Evolutionary conservation across 2,113 vertebrate species (phyloP).

Genomic region (Pimephales promelas): DNA sequence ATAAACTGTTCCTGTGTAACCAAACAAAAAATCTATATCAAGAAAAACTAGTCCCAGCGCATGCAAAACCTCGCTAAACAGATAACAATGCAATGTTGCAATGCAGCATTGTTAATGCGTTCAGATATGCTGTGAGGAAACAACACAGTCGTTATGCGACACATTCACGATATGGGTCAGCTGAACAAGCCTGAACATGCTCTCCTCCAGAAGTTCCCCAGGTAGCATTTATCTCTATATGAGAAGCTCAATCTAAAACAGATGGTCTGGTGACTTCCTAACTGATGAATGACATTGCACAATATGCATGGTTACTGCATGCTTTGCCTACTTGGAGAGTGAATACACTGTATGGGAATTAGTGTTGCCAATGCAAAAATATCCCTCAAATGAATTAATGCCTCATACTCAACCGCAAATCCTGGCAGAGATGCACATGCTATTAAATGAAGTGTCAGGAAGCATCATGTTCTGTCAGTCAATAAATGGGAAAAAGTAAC

Average conservation of each 20-base stretch:
- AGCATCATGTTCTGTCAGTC: too few relatives aligned
- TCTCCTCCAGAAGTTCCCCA: slow-evolving; percentile 5
- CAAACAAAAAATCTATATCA: neutral
- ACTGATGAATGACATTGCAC: neutral
- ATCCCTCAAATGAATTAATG: neutral
- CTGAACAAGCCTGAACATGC: slow-evolving; percentile 25
- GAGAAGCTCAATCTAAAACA: slow-evolving; percentile 40
- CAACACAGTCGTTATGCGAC: neutral
- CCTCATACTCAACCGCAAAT: neutral
- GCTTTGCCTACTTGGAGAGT: neutral
- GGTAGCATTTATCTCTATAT: slow-evolving; percentile 32
- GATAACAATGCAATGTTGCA: neutral
- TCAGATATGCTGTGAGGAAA: neutral
- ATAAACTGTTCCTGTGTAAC: too few relatives aligned
- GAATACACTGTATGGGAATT: neutral
- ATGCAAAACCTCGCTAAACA: neutral
- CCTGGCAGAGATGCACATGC: neutral
- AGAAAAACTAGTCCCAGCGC: neutral
- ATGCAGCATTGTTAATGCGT: neutral
- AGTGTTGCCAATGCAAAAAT: neutral
- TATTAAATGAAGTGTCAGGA: neutral
- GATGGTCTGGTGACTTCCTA: slow-evolving; percentile 27
- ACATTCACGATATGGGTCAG: slow-evolving; percentile 5
- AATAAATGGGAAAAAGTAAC: too few relatives aligned
- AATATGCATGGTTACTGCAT: neutral